Percentiles rank a stretch among this genome's conserved stretches.
Evolutionary conservation across 2,888 invertebrate species (phyloP).

Genomic region (Drosophila nigricruria): DNA sequence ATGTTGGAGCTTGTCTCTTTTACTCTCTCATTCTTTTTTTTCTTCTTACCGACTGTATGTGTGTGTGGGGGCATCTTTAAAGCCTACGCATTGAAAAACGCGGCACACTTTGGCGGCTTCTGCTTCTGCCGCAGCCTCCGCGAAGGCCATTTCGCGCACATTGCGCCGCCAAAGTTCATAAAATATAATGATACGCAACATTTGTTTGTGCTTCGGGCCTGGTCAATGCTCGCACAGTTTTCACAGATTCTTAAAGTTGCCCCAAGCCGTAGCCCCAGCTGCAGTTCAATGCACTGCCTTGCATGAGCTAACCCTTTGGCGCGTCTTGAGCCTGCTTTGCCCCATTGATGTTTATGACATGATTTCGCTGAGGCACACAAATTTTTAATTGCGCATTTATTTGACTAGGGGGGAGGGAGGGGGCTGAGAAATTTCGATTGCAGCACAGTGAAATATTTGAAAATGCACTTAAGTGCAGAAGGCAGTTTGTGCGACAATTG

Average conservation of each 20-base stretch:
- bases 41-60: not conserved
- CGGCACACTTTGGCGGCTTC: conserved; percentile 45
- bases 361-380: conserved; percentile 28
- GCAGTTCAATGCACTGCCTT: conserved; percentile 51
- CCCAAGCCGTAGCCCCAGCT: not conserved
- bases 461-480: conserved; percentile 57
- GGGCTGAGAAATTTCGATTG: conserved; percentile 11
- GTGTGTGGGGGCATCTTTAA: conserved; percentile 49
- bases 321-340: conserved; percentile 14
- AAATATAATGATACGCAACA: conserved; percentile 78
- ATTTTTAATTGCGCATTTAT: conserved; percentile 53
- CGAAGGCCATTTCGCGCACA: conserved; percentile 54
- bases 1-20: conserved; percentile 57
- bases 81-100: conserved; percentile 59
- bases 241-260: conserved; percentile 6
- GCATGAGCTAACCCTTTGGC: conserved; percentile 1
- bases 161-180: conserved; percentile 66
- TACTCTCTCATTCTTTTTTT: conserved; percentile 16
- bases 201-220: conserved; percentile 47
- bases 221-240: conserved; percentile 13
- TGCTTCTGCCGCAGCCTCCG: not conserved
- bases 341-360: conserved; percentile 57
- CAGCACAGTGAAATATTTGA: conserved; percentile 34
- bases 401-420: too few species aligned
- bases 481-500: conserved; percentile 25